A percentile compares a stretch with the other conserved stretches of the same genome.
These are phyloP conservation scores for Philereme vetulata DNA, from an alignment of 2,888 invertebrate species.

Conservation along the genomic window DNA sequence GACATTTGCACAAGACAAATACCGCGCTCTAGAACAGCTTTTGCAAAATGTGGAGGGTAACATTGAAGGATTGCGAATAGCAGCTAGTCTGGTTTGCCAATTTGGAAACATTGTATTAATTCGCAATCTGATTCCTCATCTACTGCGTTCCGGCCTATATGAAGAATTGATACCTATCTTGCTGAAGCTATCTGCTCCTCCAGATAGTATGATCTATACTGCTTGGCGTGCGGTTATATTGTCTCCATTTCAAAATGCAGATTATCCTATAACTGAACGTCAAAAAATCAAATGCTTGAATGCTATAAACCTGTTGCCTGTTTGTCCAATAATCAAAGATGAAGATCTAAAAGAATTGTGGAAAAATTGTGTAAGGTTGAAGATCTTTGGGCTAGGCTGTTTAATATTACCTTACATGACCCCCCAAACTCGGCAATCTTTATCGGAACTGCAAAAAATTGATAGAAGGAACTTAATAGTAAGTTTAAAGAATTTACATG, in stretches of 20 bases:
- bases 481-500: slow-evolving; percentile 73
- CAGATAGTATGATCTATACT: slow-evolving; percentile 62
- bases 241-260: slow-evolving; percentile 75
- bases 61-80: slow-evolving; percentile 63
- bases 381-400: slow-evolving; percentile 72
- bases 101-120: slow-evolving; percentile 62
- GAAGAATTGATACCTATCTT: slow-evolving; percentile 74
- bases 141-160: slow-evolving; percentile 61
- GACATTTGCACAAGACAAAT: slow-evolving; percentile 73
- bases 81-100: slow-evolving; percentile 61
- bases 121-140: slow-evolving; percentile 58
- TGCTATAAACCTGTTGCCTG: slow-evolving; percentile 71
- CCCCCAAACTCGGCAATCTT: slow-evolving; percentile 59
- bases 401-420: slow-evolving; percentile 77
- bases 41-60: slow-evolving; percentile 63
- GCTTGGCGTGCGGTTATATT: slow-evolving; percentile 75
- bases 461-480: slow-evolving; percentile 74
- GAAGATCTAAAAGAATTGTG: slow-evolving; percentile 76
- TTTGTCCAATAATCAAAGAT: slow-evolving; percentile 74
- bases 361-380: slow-evolving; percentile 75
- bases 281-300: slow-evolving; percentile 73
- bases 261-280: slow-evolving; percentile 76
- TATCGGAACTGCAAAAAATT: slow-evolving; percentile 70
- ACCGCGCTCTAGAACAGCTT: slow-evolving; percentile 67
- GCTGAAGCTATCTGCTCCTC: slow-evolving; percentile 58